Evolutionary conservation across 2,113 vertebrate genomes (phyloP).

Genomic region (Rhinolophus sinicus): DNA sequence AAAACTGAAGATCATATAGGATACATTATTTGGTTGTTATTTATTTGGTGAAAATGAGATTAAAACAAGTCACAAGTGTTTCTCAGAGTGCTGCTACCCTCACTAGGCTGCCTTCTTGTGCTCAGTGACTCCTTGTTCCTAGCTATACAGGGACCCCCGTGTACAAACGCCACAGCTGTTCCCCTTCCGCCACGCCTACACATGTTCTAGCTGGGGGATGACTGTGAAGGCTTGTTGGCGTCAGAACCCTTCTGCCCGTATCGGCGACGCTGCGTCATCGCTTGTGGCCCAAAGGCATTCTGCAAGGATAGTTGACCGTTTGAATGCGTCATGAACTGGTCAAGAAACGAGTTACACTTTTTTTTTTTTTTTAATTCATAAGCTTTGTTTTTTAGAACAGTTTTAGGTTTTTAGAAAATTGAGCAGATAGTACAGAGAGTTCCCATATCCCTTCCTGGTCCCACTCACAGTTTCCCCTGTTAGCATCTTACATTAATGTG

Average conservation of each 20-base stretch:
- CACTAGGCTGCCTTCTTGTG: background rate
- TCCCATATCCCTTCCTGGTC: background rate
- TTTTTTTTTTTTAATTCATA: background rate
- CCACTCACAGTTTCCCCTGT: background rate
- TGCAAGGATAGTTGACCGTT: background rate
- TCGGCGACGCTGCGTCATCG: background rate
- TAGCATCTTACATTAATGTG: background rate
- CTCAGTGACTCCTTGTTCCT: background rate
- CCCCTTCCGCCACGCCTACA: background rate
- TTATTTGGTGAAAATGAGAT: background rate
- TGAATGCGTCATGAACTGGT: background rate
- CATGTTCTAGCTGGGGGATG: no score
- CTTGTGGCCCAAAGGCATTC: background rate
- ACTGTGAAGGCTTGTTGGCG: background rate
- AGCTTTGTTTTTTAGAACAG: background rate
- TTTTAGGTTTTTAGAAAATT: background rate
- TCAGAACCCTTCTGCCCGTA: background rate
- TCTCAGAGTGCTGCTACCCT: background rate
- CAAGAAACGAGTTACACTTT: background rate
- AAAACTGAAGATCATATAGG: background rate
- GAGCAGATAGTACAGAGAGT: background rate
- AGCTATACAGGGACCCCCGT: background rate
- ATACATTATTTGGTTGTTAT: background rate
- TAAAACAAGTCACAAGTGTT: background rate
- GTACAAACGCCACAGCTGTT: background rate